Percentiles rank a stretch among this genome's conserved stretches.
Conservation (phyloP, 2,797 vertebrate species). For the Dallia pectoralis region DNA sequence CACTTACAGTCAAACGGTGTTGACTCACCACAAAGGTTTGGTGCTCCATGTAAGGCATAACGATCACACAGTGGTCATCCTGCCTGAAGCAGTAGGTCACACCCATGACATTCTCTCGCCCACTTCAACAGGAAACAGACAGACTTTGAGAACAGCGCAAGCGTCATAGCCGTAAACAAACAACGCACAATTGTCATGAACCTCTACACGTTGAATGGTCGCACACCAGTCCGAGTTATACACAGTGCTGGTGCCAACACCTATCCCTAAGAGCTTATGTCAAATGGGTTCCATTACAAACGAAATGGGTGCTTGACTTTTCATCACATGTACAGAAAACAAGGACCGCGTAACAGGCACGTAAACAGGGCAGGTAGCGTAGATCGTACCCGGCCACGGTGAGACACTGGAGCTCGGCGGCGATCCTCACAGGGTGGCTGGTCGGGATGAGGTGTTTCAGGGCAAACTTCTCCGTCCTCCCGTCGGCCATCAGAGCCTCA, state of each 20-base stretch:
- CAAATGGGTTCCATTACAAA: too few relatives aligned
- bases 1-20: background rate
- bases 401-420: constrained; percentile 96
- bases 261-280: too few relatives aligned
- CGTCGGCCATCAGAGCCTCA: constrained; percentile 81
- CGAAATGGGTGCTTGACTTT: too few relatives aligned
- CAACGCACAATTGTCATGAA: background rate
- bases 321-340: too few relatives aligned
- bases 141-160: background rate
- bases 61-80: constrained; percentile 94
- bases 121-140: constrained; percentile 68
- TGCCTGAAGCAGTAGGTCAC: constrained; percentile 95
- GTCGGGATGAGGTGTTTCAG: constrained; percentile 96
- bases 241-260: background rate
- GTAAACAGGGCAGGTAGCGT: background rate
- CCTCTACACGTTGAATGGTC: background rate
- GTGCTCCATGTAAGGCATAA: constrained; percentile 97
- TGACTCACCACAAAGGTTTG: constrained; percentile 87
- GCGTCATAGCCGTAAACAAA: background rate
- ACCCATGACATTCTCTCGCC: constrained; percentile 95
- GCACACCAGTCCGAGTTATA: background rate
- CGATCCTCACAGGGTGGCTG: constrained; percentile 92
- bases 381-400: constrained; percentile 85
- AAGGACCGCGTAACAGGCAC: background rate
- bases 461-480: constrained; percentile 86